Evolutionary conservation across 2,888 invertebrate genomes (phyloP), one percentile per base, ranked within the genome.

Genomic region (Cetonia aurata): DNA sequence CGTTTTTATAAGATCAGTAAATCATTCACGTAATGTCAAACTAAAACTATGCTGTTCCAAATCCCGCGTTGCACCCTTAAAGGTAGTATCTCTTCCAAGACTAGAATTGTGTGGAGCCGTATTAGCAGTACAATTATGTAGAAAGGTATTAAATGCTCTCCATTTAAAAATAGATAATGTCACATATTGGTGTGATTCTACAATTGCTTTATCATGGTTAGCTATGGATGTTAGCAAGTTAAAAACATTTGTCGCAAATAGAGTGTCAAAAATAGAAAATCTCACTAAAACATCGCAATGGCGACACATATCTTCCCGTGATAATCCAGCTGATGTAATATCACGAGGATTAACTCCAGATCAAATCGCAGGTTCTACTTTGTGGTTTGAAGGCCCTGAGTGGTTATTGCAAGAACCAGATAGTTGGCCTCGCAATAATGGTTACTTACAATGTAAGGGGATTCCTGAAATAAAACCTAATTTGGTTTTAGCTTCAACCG

Each of bases 261-360:
- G 73, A 15, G 69, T 74, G 3, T 33, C 48, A 19, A 57, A 72
- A 53, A 71, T 75, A 31, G 67, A 72, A 68, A 31, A 13, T 9
- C n/a, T 69, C 31, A 69, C 70, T 6, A 46, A 52, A 17, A 10
- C 9, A 10, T 25, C 12, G 44, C 12, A 48, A 3, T 77, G 75
- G 76, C 44, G 42, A 33, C 72, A 76, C 57, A 69, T 77, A 17
- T 41, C 17, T 6, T 62, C 72, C 9, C 6, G 19, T n/a, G 52
- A 72, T 6, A 76, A 77, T 41, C 76, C 75, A 9, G 75, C 76
- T 10, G 74, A 75, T 65, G 42, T 73, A 57, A 25, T 25, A 25
- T 25, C 25, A 3, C 25, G 25, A 25, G 75, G 75, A 10, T 3
- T 33, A 10, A 31, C 12, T 9, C 60, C 74, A 15, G 56, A 44